phyloP scores from a whole-genome alignment of 2,888 invertebrate genomes.

The Papilio gigon region DNA sequence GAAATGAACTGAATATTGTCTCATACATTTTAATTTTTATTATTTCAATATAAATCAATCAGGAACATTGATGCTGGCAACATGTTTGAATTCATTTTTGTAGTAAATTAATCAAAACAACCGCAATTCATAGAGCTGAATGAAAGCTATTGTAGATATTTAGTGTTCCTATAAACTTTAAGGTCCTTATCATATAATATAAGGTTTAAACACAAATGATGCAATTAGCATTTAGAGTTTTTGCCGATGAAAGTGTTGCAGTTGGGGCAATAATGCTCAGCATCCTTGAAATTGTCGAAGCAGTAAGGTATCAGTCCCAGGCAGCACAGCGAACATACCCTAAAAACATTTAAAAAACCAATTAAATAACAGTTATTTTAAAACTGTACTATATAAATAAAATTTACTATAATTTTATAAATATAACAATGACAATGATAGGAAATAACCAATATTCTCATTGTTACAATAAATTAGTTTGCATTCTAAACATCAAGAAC shows the following conservation, averaged over 20 bases:
- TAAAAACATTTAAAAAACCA: constrained; percentile 49
- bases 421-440: too few species aligned
- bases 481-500: too few species aligned
- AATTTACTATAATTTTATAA: too few species aligned
- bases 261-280: constrained; percentile 78
- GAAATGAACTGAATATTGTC: too few species aligned
- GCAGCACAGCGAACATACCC: constrained; percentile 78
- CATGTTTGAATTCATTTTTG: neutral
- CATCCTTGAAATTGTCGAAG: constrained; percentile 79
- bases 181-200: constrained; percentile 26
- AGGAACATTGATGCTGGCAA: neutral
- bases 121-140: neutral
- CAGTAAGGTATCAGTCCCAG: constrained; percentile 77
- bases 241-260: constrained; percentile 78
- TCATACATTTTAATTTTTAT: neutral
- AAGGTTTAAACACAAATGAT: constrained; percentile 15
- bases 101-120: neutral
- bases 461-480: too few species aligned
- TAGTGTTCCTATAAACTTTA: constrained; percentile 9
- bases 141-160: neutral
- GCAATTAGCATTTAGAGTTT: constrained; percentile 69
- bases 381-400: too few species aligned
- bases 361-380: neutral
- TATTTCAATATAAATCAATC: neutral
- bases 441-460: too few species aligned